Base-by-base conservation (phyloP, 2,888 invertebrate species). In the Apotomis capreana region DNA sequence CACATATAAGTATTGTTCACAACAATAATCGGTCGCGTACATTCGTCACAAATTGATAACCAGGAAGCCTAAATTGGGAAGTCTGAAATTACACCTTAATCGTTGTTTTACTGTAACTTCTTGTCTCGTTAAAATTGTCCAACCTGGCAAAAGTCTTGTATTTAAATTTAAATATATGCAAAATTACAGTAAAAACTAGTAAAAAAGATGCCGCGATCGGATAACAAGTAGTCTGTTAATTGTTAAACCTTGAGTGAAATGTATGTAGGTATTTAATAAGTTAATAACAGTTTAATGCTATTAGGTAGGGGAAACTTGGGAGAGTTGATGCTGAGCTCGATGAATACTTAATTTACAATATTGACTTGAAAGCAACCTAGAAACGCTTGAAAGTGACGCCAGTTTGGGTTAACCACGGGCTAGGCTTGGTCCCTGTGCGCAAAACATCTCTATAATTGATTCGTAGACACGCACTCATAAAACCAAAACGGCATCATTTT, bases 31-130 rank as follows among this genome's bases (percentile, higher is more conserved):
- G 8, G 55, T 46, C 57, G n/a, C 61, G 12, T 49, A 3, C 61
- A 51, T 57, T 65, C 26, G 44, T 40, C 26, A n/a, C 54, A 26
- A 55, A 26, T 36, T 26, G 26, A 40, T 40, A 3, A 57, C 65
- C 65, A 55, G 65, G 65, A 65, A 65, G 55, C 26, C 65, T 57
- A 65, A 65, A 65, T 65, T 57, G 54, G 65, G 65, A 65, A 65
- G 65, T 55, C 55, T 46, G 57, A 44, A 65, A 65, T 57, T 65
- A 57, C 44, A 65, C 26, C n/a, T 46, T 65, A 65, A 65, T 57
- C 65, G 64, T 44, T 44, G 58, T 58, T 37, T 44, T 54, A 55
- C 54, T 26, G 46, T 46, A 9, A 49, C 9, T 49, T 10, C 49
- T 6, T 57, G 65, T 57, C 65, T 65, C 57, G 65, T 65, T 65